Conservation (phyloP, 2,888 invertebrate species). For the Brachypalpus laphriformis region DNA sequence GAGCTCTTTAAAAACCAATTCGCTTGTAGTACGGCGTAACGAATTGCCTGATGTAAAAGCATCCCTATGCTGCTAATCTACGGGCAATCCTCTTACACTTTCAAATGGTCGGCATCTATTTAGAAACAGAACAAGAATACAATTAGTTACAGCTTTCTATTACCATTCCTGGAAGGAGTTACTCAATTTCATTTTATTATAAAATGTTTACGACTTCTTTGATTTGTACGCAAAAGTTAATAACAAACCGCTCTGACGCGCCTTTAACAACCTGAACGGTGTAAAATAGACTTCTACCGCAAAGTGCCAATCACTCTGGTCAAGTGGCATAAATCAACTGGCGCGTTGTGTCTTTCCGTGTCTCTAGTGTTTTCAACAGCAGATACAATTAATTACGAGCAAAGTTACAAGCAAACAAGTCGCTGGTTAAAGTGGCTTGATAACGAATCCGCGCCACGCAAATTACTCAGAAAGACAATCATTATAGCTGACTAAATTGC, state of each 20-base stretch:
- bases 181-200: not conserved
- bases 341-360: not conserved
- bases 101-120: too few species aligned
- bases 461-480: conserved; percentile 19
- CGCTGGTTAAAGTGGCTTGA: not conserved
- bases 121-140: not conserved
- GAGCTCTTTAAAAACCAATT: too few species aligned
- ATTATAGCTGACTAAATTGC: conserved; percentile 2
- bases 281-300: not conserved
- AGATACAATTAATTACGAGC: conserved; percentile 16
- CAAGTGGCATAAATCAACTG: conserved; percentile 4
- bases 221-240: too few species aligned
- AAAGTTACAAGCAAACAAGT: conserved; percentile 1
- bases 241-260: not conserved
- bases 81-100: not conserved
- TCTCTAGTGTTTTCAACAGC: not conserved
- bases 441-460: conserved; percentile 15
- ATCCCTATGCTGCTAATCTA: not conserved
- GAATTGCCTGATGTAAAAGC: not conserved
- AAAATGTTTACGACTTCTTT: not conserved
- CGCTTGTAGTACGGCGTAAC: not conserved
- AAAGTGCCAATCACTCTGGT: not conserved
- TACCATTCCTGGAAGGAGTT: too few species aligned
- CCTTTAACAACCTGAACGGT: not conserved
- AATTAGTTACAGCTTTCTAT: not conserved